These are phyloP conservation scores for Chelon auratus DNA, from an alignment of 2,797 vertebrate species.

Conservation along the genomic window DNA sequence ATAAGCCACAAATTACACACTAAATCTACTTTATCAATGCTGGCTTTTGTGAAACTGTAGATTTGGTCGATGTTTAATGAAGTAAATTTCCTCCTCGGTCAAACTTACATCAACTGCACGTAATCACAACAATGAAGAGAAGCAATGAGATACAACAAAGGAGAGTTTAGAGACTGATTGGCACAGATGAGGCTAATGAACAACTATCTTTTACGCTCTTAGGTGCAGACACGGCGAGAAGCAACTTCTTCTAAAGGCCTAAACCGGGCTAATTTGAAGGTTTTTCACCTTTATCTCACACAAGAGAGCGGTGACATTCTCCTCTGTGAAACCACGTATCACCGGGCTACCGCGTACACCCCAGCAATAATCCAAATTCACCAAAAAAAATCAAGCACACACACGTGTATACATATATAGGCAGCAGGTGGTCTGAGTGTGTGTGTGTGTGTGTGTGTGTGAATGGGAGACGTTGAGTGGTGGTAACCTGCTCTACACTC, in stretches of 20 bases:
- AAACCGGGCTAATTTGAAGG: conserved; percentile 51
- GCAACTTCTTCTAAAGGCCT: conserved; percentile 33
- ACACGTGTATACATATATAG: neutral
- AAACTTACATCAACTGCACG: conserved; percentile 30
- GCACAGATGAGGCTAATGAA: conserved; percentile 67
- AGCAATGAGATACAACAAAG: conserved; percentile 46
- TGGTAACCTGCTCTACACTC: conserved; percentile 86
- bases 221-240: conserved; percentile 26
- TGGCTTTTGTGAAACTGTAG: conserved; percentile 36
- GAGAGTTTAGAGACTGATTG: conserved; percentile 67
- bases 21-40: conserved; percentile 29
- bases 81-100: conserved; percentile 18
- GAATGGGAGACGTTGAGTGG: conserved; percentile 83
- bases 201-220: conserved; percentile 46
- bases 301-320: conserved; percentile 78
- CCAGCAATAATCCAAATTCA: conserved; percentile 46
- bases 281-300: conserved; percentile 39
- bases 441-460: conserved; percentile 56
- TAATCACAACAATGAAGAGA: conserved; percentile 34
- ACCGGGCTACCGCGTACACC: conserved; percentile 80
- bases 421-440: conserved; percentile 78
- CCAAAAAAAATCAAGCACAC: neutral
- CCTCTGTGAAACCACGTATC: conserved; percentile 72
- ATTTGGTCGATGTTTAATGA: conserved; percentile 18
- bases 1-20: conserved; percentile 45